These are phyloP conservation scores for Jacana jacana DNA, from an alignment of 2,113 vertebrate genomes.

Conservation along the genomic window DNA sequence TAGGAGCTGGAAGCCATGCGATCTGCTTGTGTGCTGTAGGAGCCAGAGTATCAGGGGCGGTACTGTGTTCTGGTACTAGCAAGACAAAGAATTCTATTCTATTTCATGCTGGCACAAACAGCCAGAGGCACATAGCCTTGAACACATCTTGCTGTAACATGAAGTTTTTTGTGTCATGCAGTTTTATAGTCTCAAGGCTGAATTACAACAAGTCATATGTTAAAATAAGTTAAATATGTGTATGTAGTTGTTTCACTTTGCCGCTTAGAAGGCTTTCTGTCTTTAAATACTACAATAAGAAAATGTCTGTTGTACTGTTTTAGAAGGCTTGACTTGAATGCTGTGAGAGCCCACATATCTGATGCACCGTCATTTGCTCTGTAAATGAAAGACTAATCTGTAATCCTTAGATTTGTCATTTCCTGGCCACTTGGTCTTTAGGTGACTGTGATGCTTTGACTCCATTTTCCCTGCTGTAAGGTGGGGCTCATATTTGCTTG, in stretches of 20 bases:
- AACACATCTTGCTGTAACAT: not conserved
- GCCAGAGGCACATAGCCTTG: not conserved
- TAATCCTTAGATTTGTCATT: not conserved
- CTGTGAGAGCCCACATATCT: not conserved
- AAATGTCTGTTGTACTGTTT: not conserved
- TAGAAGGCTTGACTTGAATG: not conserved
- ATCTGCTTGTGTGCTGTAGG: not conserved
- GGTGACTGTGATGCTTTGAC: not conserved
- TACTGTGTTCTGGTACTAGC: not conserved
- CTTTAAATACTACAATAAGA: not conserved
- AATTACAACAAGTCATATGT: not conserved
- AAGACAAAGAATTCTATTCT: not conserved
- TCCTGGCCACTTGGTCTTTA: not conserved
- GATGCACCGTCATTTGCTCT: not conserved
- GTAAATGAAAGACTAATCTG: not conserved
- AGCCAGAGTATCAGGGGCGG: not conserved
- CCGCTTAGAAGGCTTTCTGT: not conserved
- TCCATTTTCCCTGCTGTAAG: not conserved
- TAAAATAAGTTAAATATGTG: not conserved
- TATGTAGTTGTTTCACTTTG: not conserved
- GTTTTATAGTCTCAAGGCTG: not conserved
- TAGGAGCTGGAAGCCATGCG: not conserved
- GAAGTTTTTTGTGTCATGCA: not conserved
- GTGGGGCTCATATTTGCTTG: not conserved
- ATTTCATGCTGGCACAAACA: not conserved